Percentiles rank a stretch among this genome's conserved stretches.
phyloP scores from a whole-genome alignment of 2,113 vertebrate genomes.

The Charina bottae region DNA sequence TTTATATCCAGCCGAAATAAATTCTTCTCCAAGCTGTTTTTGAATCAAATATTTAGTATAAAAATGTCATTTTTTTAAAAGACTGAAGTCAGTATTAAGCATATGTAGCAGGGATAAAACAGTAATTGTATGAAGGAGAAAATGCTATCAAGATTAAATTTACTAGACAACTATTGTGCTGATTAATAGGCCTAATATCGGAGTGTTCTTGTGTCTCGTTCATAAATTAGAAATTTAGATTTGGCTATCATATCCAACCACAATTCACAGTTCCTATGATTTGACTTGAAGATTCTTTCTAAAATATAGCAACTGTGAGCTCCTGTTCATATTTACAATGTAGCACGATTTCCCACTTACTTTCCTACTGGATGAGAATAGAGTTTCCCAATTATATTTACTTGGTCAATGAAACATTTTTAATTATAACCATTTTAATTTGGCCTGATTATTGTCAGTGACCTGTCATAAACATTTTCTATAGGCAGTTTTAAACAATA shows the following conservation, averaged over 20 bases:
- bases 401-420: constrained; percentile 70
- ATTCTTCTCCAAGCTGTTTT: too few species aligned
- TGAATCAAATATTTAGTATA: too few species aligned
- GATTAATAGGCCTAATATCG: background rate
- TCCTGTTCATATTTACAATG: constrained; percentile 33
- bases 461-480: constrained; percentile 77
- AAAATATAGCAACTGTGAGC: background rate
- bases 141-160: background rate
- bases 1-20: too few species aligned
- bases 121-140: background rate
- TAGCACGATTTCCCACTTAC: constrained; percentile 56
- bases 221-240: background rate
- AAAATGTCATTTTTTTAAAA: background rate
- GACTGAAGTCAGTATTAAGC: background rate
- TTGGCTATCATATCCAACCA: background rate
- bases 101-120: background rate
- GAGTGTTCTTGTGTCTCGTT: background rate
- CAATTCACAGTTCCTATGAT: background rate
- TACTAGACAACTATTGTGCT: background rate
- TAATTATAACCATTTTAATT: constrained; percentile 74
- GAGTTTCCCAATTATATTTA: constrained; percentile 64
- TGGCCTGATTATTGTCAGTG: constrained; percentile 74
- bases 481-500: constrained; percentile 74
- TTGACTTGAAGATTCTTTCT: background rate
- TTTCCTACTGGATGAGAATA: constrained; percentile 65